Evolutionary conservation across 1,140 invertebrate species (phyloP), one percentile per base, ranked within the genome.

Genomic region (Drosophila ercepeae): DNA sequence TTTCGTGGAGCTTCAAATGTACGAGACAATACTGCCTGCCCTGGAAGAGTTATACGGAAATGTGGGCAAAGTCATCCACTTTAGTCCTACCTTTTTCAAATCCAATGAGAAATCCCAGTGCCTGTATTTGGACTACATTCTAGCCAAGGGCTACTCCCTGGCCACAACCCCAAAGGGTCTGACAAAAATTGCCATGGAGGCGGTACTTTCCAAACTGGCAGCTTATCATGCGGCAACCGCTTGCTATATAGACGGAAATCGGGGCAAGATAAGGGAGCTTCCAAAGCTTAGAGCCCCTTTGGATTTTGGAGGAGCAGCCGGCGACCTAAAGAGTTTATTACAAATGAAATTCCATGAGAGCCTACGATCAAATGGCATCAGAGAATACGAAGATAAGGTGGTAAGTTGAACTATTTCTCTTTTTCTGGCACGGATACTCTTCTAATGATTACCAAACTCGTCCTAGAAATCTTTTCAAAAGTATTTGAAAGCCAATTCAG

Each of bases 171-270:
- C n/a, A 0, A 77, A 84, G 25, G 93, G 93, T 13, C 79, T 94
- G 29, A 92, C 93, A 65, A 55, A 92, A 36, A 48, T 90, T 7
- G 93, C 94, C 42, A 90, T 91, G 42, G 58, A 92, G 54, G 48
- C 92, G 19, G 92, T 93, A 1, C 64, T 94, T 18, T 88, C 91
- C 1, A 92, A 92, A 68, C 60, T 94, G 50, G 94, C 92, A 0
- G 92, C 76, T 51, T 93, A 93, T 78, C 94, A 94, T 68, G 94
- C 93, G 0, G 83, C 91, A 4, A 92, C 93, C 0, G 89, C 93
- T 2, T 39, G 67, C 39, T 74, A 79, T 74, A 48, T 89, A 42
- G 61, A 73, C 44, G 16, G 16, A 3, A 68, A 63, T 16, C 54
- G 57, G 2, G 46, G 18, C 3, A 34, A 71, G 18, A 42, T 75